Evolutionary conservation across 1,140 invertebrate genomes (phyloP).

Genomic region (Drosophila kepulauana): DNA sequence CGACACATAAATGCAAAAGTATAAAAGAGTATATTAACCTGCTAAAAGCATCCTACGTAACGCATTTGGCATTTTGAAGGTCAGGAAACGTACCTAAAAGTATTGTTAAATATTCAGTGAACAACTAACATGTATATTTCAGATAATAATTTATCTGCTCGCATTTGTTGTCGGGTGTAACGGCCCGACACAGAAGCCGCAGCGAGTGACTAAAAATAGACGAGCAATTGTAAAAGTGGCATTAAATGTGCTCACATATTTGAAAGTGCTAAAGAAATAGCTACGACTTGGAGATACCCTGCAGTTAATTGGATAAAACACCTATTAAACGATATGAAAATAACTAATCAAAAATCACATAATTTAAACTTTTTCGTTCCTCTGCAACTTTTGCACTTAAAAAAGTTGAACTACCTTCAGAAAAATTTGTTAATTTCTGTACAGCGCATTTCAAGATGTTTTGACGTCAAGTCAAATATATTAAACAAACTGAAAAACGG

Average conservation of each 20-base stretch:
- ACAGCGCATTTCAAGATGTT: neutral
- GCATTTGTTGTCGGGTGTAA: constrained; percentile 45
- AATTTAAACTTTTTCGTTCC: too few relatives aligned
- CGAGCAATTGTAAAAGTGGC: constrained; percentile 32
- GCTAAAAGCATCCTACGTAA: neutral
- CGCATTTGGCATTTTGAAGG: constrained; percentile 61
- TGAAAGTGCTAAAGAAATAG: neutral
- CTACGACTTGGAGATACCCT: neutral
- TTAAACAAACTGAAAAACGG: constrained; percentile 15
- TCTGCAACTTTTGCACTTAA: neutral
- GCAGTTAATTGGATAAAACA: neutral
- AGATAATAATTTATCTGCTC: constrained; percentile 22
- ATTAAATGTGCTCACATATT: constrained; percentile 6
- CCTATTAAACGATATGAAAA: neutral
- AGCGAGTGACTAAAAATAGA: constrained; percentile 56
- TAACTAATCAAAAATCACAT: neutral
- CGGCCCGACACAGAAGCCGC: constrained; percentile 15
- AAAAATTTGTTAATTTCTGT: neutral
- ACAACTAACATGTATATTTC: neutral
- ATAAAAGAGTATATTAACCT: constrained; percentile 3
- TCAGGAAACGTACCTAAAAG: constrained; percentile 51
- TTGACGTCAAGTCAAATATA: constrained; percentile 18
- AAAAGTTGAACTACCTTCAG: too few relatives aligned
- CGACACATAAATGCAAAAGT: too few relatives aligned
- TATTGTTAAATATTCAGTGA: constrained; percentile 1